A percentile compares a stretch with the other conserved stretches of the same genome.
Conservation (phyloP, 2,113 vertebrate species). For the Phrynosoma blainvillii region DNA sequence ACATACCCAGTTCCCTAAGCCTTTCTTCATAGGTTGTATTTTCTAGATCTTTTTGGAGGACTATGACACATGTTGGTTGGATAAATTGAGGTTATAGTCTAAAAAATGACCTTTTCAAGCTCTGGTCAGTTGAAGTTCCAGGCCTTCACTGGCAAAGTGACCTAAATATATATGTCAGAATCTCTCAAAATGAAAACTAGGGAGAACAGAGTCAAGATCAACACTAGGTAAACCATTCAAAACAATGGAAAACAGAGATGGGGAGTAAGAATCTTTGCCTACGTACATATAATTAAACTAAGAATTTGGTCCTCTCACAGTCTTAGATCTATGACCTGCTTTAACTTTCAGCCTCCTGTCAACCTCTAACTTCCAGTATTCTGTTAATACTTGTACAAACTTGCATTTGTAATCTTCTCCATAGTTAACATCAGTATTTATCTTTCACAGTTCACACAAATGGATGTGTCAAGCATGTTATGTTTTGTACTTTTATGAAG, state of each 20-base stretch:
- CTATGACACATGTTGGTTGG: no score
- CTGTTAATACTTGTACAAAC: not conserved
- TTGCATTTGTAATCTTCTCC: fast-evolving
- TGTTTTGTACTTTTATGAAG: constrained; percentile 25
- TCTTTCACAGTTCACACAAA: constrained; percentile 11
- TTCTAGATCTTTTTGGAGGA: no score
- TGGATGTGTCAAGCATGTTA: not conserved
- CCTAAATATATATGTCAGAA: not conserved
- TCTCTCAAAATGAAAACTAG: not conserved
- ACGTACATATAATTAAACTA: not conserved
- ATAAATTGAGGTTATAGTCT: no score
- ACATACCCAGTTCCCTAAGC: no score
- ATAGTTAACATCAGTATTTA: not conserved
- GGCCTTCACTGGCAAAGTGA: not conserved
- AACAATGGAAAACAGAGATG: not conserved
- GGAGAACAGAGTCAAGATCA: not conserved
- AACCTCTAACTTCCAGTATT: not conserved
- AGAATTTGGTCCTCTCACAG: no score
- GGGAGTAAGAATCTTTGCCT: not conserved
- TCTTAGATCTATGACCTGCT: no score
- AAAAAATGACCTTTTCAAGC: no score
- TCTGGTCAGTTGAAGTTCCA: not conserved
- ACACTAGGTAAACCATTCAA: not conserved
- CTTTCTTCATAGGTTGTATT: no score
- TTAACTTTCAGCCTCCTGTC: not conserved